These are phyloP conservation scores for Phanerotoma sp. DNA, from an alignment of 2,888 invertebrate species.

Conservation along the genomic window DNA sequence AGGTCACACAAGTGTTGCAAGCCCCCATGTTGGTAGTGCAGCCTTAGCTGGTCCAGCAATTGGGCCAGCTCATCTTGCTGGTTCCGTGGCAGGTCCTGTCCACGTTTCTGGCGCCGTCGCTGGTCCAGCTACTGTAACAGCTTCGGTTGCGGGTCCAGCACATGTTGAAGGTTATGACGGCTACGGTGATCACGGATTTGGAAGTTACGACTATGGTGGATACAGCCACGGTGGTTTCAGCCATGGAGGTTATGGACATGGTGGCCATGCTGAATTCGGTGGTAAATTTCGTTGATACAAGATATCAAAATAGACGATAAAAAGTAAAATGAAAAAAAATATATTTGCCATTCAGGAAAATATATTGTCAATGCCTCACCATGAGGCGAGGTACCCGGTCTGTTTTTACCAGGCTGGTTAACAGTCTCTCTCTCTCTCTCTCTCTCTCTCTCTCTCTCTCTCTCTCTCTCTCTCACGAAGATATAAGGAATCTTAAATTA, in stretches of 20 bases:
- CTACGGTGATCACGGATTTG: conserved; percentile 24
- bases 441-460: too few species aligned
- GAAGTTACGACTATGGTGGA: conserved; percentile 25
- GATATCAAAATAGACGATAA: too few species aligned
- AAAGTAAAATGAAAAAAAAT: too few species aligned
- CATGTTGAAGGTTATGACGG: conserved; percentile 48
- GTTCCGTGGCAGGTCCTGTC: conserved; percentile 49
- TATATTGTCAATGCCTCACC: too few species aligned
- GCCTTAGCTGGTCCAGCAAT: conserved; percentile 48
- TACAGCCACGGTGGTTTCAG: conserved; percentile 21
- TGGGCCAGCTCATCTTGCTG: conserved; percentile 49
- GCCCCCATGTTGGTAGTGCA: conserved; percentile 48
- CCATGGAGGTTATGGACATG: conserved; percentile 4
- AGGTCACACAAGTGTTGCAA: conserved; percentile 45
- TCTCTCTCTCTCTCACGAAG: too few species aligned
- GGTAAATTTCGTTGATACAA: conserved; percentile 25
- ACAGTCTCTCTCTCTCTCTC: too few species aligned
- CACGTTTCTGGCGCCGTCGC: conserved; percentile 54
- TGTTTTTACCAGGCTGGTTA: too few species aligned
- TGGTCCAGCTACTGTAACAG: conserved; percentile 49
- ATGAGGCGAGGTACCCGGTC: too few species aligned
- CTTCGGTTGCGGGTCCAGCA: conserved; percentile 51
- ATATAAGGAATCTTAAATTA: too few species aligned
- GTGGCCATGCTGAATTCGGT: conserved; percentile 13
- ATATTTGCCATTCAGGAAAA: too few species aligned